Conservation (phyloP, 2,113 vertebrate genomes). For the Engraulis encrasicolus region DNA sequence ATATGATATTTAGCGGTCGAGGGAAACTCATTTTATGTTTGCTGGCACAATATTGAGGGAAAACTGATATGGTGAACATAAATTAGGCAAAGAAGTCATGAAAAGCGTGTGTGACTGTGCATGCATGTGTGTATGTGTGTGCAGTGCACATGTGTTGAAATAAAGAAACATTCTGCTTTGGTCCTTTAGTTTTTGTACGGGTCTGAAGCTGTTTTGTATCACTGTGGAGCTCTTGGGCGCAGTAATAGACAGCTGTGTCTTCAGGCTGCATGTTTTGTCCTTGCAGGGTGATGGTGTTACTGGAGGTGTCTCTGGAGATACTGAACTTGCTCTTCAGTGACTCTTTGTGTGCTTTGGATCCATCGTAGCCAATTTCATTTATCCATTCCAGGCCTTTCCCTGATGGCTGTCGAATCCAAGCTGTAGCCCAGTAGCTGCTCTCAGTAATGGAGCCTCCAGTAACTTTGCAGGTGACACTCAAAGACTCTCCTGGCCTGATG, state of each 20-base stretch:
- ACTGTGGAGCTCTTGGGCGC: constrained; percentile 19
- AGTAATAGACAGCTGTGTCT: constrained; percentile 41
- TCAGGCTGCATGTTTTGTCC: constrained; percentile 28
- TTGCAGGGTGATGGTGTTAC: constrained; percentile 30
- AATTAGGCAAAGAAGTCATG: too few relatives aligned
- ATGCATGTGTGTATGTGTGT: too few relatives aligned
- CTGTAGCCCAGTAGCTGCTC: too few relatives aligned
- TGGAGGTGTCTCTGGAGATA: constrained; percentile 25
- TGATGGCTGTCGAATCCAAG: too few relatives aligned
- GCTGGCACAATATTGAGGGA: too few relatives aligned
- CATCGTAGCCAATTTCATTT: background rate
- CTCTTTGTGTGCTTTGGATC: background rate
- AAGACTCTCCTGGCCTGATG: too few relatives aligned
- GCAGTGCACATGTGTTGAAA: too few relatives aligned
- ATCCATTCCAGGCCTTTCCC: background rate
- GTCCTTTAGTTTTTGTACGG: constrained; percentile 1
- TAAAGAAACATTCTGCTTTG: too few relatives aligned
- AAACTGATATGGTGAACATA: too few relatives aligned
- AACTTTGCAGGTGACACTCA: constrained; percentile 15
- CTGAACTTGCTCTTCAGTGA: constrained; percentile 54
- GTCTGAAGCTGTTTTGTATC: background rate
- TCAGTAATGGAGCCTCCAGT: constrained; percentile 20
- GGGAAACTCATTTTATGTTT: too few relatives aligned
- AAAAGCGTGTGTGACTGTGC: too few relatives aligned
- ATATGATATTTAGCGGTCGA: too few relatives aligned